Evolutionary conservation across 2,113 vertebrate species (phyloP).

Genomic region (Chaetorhynchus papuensis): DNA sequence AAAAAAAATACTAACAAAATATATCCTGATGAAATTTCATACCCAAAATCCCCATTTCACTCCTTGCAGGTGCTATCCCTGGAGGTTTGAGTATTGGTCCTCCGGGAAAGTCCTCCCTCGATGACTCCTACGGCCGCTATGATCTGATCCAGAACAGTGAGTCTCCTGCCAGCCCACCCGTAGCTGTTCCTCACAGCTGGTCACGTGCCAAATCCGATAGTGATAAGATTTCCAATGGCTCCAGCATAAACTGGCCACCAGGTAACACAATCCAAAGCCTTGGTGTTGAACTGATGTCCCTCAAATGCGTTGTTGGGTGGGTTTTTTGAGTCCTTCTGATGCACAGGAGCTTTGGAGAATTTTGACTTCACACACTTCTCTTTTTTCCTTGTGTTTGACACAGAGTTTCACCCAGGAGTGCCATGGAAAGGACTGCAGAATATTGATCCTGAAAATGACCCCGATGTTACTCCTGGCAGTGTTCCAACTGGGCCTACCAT

Average conservation of each 20-base stretch:
- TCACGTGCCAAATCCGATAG: slow-evolving; percentile 91
- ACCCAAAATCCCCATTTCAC: neutral
- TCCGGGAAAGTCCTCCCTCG: slow-evolving; percentile 88
- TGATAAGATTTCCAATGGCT: slow-evolving; percentile 95
- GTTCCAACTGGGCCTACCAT: slow-evolving; percentile 96
- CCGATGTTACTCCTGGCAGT: slow-evolving; percentile 96
- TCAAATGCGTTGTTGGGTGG: accelerated
- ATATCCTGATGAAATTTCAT: neutral
- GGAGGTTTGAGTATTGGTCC: slow-evolving; percentile 87
- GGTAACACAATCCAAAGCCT: slow-evolving; percentile 68
- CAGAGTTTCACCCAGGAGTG: slow-evolving; percentile 98
- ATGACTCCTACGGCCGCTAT: slow-evolving; percentile 94
- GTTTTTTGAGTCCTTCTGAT: neutral
- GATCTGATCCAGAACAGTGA: slow-evolving; percentile 90
- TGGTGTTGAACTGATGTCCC: neutral
- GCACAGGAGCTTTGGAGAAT: neutral
- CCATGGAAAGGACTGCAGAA: slow-evolving; percentile 99
- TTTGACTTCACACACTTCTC: neutral
- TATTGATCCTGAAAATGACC: slow-evolving; percentile 96
- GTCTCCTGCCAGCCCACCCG: slow-evolving; percentile 89
- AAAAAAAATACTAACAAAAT: neutral
- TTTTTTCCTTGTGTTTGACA: neutral
- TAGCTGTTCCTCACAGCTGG: slow-evolving; percentile 92
- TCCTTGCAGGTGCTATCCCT: slow-evolving; percentile 85
- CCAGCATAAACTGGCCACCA: slow-evolving; percentile 98